phyloP scores from a whole-genome alignment of 2,113 vertebrate genomes.

The Hemiprocne comata region DNA sequence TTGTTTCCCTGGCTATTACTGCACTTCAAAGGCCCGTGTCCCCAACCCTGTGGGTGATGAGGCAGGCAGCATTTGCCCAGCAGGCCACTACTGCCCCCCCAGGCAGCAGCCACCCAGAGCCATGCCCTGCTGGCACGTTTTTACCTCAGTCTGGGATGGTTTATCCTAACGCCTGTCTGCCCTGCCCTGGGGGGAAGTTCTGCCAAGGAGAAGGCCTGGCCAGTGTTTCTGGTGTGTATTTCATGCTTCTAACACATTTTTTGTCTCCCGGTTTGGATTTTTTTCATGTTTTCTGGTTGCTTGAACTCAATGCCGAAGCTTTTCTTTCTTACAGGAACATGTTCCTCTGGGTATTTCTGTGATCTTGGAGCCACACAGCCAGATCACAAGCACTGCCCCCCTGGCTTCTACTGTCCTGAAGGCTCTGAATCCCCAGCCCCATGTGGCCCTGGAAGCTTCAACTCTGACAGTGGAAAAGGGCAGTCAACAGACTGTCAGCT shows the following conservation, averaged over 20 bases:
- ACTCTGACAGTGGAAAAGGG: conserved; percentile 62
- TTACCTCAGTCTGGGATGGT: conserved; percentile 75
- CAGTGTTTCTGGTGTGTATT: conserved; percentile 40
- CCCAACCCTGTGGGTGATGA: conserved; percentile 64
- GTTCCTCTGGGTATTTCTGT: conserved; percentile 76
- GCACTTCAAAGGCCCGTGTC: conserved; percentile 71
- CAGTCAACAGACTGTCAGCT: conserved; percentile 73
- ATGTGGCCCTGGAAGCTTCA: conserved; percentile 80
- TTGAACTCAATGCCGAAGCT: background rate
- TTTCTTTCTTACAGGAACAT: conserved; percentile 56
- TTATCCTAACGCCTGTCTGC: conserved; percentile 70
- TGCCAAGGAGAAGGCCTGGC: conserved; percentile 77
- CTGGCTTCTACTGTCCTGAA: conserved; percentile 81
- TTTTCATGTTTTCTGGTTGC: background rate
- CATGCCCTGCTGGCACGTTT: conserved; percentile 81
- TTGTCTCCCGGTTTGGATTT: too few species aligned
- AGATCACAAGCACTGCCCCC: conserved; percentile 73
- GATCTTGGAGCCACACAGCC: conserved; percentile 69
- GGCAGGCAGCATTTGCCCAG: conserved; percentile 80
- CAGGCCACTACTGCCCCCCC: conserved; percentile 83
- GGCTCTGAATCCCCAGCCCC: conserved; percentile 72
- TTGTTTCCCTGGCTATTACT: conserved; percentile 83
- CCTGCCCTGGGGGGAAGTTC: conserved; percentile 81
- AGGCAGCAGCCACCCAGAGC: conserved; percentile 77
- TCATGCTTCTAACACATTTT: fast-evolving